A percentile compares a stretch with the other conserved stretches of the same genome.
These are phyloP conservation scores for Butastur rufipennis DNA, from an alignment of 2,113 vertebrate species.

Conservation along the genomic window DNA sequence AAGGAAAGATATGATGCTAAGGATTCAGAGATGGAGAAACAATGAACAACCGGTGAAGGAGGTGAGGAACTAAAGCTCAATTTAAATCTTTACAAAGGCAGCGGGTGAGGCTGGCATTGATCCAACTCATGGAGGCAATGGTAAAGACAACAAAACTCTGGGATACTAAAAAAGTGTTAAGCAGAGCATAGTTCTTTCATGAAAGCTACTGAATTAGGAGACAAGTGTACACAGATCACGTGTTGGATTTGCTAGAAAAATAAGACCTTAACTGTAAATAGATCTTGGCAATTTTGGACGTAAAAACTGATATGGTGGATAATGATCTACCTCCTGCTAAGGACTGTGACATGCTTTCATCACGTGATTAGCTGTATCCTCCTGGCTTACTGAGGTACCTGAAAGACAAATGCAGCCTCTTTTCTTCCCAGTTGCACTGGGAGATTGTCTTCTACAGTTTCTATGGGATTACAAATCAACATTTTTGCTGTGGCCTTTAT, in stretches of 20 bases:
- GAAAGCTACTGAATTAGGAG: neutral
- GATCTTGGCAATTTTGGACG: neutral
- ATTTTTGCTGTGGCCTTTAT: neutral
- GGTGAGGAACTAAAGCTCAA: neutral
- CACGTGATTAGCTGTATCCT: neutral
- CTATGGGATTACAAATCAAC: neutral
- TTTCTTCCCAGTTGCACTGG: neutral
- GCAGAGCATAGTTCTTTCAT: rapidly evolving
- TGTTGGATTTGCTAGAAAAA: neutral
- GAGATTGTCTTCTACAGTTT: neutral
- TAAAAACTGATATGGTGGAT: neutral
- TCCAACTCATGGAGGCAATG: neutral
- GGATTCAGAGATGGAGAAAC: neutral
- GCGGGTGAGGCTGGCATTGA: rapidly evolving
- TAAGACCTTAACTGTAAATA: neutral
- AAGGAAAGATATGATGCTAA: neutral
- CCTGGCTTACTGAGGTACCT: neutral
- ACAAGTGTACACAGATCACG: neutral
- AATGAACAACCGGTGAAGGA: neutral
- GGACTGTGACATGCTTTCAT: neutral
- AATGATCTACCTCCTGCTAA: neutral
- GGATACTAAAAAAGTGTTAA: neutral
- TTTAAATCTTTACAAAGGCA: neutral
- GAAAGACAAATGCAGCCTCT: neutral
- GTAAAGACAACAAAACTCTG: neutral